Percentiles rank a stretch among this genome's conserved stretches.
Conservation (phyloP, 2,888 invertebrate species). For the Emmelina monodactyla region DNA sequence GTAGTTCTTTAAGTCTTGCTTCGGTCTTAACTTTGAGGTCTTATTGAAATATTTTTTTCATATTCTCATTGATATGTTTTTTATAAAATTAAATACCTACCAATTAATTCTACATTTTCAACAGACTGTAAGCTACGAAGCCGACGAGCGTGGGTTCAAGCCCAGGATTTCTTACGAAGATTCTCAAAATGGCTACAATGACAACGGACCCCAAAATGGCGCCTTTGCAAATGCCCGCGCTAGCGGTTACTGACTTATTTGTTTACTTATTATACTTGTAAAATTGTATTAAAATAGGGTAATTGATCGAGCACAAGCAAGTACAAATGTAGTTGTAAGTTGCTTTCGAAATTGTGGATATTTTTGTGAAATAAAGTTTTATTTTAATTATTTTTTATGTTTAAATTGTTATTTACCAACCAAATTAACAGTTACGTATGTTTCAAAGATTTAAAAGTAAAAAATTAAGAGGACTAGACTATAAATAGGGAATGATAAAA, state of each 20-base stretch:
- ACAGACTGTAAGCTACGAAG: constrained; percentile 72
- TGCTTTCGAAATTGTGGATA: constrained; percentile 11
- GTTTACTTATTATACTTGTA: constrained; percentile 10
- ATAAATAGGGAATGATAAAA: too few species aligned
- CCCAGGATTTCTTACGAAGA: constrained; percentile 73
- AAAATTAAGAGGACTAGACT: too few species aligned
- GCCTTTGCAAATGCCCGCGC: constrained; percentile 8
- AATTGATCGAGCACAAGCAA: constrained; percentile 15
- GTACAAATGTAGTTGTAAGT: constrained; percentile 18
- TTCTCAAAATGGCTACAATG: constrained; percentile 41
- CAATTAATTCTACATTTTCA: constrained; percentile 11
- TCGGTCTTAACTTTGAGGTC: too few species aligned
- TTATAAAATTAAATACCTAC: background rate
- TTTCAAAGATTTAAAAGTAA: too few species aligned
- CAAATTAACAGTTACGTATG: too few species aligned
- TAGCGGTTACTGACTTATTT: constrained; percentile 26
- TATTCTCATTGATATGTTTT: too few species aligned
- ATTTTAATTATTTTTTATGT: too few species aligned
- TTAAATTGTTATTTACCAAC: too few species aligned
- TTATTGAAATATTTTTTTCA: too few species aligned
- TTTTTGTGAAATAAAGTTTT: too few species aligned
- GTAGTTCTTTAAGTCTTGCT: too few species aligned
- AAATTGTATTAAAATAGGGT: background rate
- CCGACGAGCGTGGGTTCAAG: constrained; percentile 71
- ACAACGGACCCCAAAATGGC: constrained; percentile 19